Evolutionary conservation across 2,888 invertebrate genomes (phyloP).

Genomic region (Ochropleura plecta): DNA sequence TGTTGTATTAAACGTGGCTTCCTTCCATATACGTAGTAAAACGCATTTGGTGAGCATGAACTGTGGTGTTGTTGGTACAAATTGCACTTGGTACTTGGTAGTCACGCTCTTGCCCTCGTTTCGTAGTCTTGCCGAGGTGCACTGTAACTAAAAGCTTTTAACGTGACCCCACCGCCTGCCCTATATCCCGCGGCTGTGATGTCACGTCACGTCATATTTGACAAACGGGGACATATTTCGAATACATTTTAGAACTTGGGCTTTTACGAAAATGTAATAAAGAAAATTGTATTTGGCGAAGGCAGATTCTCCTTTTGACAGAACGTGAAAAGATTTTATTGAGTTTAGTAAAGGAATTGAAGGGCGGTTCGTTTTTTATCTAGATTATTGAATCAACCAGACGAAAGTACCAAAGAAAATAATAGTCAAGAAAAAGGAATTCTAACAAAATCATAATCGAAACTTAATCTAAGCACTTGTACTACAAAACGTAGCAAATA

Average conservation of each 20-base stretch:
- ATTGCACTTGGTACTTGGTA: conserved; percentile 65
- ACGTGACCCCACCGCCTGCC: conserved; percentile 82
- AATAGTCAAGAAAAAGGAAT: conserved; percentile 2
- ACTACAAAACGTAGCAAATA: conserved; percentile 29
- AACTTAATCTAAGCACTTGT: conserved; percentile 44
- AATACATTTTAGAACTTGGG: conserved; percentile 38
- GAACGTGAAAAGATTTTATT: conserved; percentile 44
- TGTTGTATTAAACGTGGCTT: conserved; percentile 26
- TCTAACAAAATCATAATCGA: conserved; percentile 4
- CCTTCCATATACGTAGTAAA: conserved; percentile 37
- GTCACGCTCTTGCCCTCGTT: conserved; percentile 82
- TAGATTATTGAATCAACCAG: conserved; percentile 30
- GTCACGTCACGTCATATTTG: conserved; percentile 72
- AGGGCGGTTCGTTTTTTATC: conserved; percentile 11
- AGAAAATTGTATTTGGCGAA: conserved; percentile 49
- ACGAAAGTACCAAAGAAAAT: conserved; percentile 1
- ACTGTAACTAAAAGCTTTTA: conserved; percentile 84
- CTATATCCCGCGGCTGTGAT: conserved; percentile 81
- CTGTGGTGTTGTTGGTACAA: conserved; percentile 58
- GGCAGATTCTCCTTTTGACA: conserved; percentile 38
- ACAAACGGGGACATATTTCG: conserved; percentile 53
- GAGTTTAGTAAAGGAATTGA: conserved; percentile 34
- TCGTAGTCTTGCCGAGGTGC: conserved; percentile 73
- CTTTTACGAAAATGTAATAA: conserved; percentile 42
- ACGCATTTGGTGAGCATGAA: conserved; percentile 48